Evolutionary conservation across 64 coral and sea anemone species (phyloP).

Genomic region (Montipora cactus): DNA sequence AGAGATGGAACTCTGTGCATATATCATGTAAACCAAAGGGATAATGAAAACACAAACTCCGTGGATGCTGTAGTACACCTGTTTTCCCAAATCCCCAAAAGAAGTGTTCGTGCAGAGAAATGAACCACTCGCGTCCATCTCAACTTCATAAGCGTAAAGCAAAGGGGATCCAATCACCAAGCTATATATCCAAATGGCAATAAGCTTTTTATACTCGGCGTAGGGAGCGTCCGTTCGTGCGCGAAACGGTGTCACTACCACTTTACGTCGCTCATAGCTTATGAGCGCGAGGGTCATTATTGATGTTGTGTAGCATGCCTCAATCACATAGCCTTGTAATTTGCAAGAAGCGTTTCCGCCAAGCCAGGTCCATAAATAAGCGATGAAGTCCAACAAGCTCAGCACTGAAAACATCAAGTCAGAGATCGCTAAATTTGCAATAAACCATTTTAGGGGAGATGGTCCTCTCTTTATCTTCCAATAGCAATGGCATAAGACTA

Average conservation of each 20-base stretch:
- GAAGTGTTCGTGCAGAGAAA: slow-evolving; percentile 7
- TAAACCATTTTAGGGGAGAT: slow-evolving; percentile 31
- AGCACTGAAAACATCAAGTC: slow-evolving; percentile 49
- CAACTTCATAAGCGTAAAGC: slow-evolving; percentile 43
- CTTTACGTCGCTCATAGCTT: slow-evolving; percentile 22
- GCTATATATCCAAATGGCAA: background rate
- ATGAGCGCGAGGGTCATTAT: slow-evolving; percentile 54
- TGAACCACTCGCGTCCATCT: background rate
- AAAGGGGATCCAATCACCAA: slow-evolving; percentile 14
- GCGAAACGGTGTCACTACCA: slow-evolving; percentile 5
- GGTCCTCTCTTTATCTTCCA: background rate
- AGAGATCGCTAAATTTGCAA: slow-evolving; percentile 51
- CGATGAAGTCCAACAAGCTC: slow-evolving; percentile 19
- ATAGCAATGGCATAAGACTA: background rate
- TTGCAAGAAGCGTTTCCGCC: slow-evolving; percentile 56
- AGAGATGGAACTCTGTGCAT: slow-evolving; percentile 44
- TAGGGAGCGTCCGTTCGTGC: background rate
- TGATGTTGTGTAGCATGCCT: slow-evolving; percentile 49
- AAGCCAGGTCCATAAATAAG: slow-evolving; percentile 38
- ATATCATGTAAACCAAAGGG: slow-evolving; percentile 9
- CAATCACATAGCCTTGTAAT: slow-evolving; percentile 35
- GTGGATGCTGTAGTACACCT: slow-evolving; percentile 50
- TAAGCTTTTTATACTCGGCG: background rate
- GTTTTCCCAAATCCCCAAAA: slow-evolving; percentile 35
- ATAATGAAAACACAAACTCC: slow-evolving; percentile 12